Evolutionary conservation across 2,888 invertebrate genomes (phyloP), one percentile per base, ranked within the genome.

Genomic region (Aspidiotus rigidus): DNA sequence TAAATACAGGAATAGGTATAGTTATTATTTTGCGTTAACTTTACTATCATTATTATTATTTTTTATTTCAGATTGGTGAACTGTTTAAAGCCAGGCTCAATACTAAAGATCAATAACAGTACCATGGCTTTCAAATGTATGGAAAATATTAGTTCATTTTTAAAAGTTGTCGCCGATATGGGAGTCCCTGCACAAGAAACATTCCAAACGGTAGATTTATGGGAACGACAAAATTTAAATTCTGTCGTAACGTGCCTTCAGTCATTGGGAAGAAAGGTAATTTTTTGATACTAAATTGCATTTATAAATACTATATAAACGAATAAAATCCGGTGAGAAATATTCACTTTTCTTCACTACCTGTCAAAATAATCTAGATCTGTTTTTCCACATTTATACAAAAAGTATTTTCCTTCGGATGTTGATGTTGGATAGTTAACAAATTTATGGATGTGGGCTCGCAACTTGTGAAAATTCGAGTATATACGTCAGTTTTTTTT

Each of bases 101-200:
- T 98, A 70, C 95, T 93, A 82, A 95, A 94, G 81, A 86, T 97
- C 74, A 96, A 97, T 79, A 86, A 85, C 75, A 89, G 89, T 71
- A 86, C 86, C 77, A 89, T 93, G 87, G 94, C 92, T 71, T 98
- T 97, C 81, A 96, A 96, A 77, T 94, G 94, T 80, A 98, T 98
- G 97, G 97, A 98, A 81, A 98, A 98, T 79, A 97, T 98, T 75
- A 93, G 94, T 79, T 90, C 88, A 40, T 96, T 97, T 81, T 81
- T 94, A 71, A 90, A 88, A 74, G 88, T 87, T 10, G 92, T 90
- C 70, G 86, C 85, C 77, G 84, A 83, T 70, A 83, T 95, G 73
- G 98, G 97, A 55, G 95, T 99, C 6, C 91, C 93, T 0, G 88
- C 91, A 28, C 90, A 92, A 77, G 97, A 97, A 80, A 89, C 91